A percentile compares a stretch with the other conserved stretches of the same genome.
Conservation (phyloP, 2,888 invertebrate genomes). For the Drosophila conformis region DNA sequence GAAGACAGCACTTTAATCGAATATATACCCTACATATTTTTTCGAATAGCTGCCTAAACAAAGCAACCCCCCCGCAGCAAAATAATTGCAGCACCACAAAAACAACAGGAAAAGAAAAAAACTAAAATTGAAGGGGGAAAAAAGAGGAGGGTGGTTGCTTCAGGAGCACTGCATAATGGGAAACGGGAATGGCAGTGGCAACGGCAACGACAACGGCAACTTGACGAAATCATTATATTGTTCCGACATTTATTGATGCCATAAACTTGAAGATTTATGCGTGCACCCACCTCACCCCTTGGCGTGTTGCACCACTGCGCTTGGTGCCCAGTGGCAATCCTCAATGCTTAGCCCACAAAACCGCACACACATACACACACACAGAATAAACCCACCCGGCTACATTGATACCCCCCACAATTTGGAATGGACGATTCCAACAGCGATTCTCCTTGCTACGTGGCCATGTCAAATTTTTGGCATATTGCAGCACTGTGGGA, state of each 20-base stretch:
- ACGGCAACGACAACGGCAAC: slow-evolving; percentile 54
- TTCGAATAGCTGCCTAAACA: slow-evolving; percentile 3
- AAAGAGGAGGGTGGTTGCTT: slow-evolving; percentile 32
- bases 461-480: slow-evolving; percentile 75
- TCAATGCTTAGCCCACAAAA: slow-evolving; percentile 36
- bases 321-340: slow-evolving; percentile 28
- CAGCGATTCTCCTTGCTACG: slow-evolving; percentile 52
- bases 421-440: slow-evolving; percentile 25
- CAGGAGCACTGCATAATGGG: slow-evolving; percentile 17
- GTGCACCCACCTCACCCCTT: slow-evolving; percentile 35
- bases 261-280: slow-evolving; percentile 85
- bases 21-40: neutral
- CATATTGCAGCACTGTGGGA: slow-evolving; percentile 75
- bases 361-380: slow-evolving; percentile 17
- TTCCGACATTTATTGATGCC: slow-evolving; percentile 85
- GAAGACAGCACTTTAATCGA: neutral
- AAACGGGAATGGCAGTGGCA: slow-evolving; percentile 56
- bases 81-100: slow-evolving; percentile 34
- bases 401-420: slow-evolving; percentile 55
- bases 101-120: neutral
- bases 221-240: slow-evolving; percentile 83
- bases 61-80: slow-evolving; percentile 13
- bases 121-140: slow-evolving; percentile 5
- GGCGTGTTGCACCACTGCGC: slow-evolving; percentile 44
- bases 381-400: slow-evolving; percentile 56